A percentile compares a stretch with the other conserved stretches of the same genome.
phyloP scores from a whole-genome alignment of 2,797 vertebrate genomes.

The Falco cherrug region DNA sequence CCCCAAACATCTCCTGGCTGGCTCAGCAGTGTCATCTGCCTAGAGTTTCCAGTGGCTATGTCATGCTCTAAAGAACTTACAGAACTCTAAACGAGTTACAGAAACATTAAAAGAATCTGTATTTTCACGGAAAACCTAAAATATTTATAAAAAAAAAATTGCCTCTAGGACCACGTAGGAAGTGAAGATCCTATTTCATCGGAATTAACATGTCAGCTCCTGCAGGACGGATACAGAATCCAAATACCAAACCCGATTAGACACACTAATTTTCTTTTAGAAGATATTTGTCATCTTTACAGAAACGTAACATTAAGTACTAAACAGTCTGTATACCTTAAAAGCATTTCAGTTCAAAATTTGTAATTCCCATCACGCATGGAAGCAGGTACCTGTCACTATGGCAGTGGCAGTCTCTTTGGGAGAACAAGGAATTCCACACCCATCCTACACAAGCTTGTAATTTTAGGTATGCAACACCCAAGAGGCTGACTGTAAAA shows the following conservation, averaged over 20 bases:
- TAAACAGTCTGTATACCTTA: background rate
- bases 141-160: background rate
- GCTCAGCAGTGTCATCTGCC: background rate
- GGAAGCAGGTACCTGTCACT: background rate
- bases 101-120: background rate
- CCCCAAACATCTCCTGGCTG: background rate
- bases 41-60: background rate
- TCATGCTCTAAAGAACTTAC: background rate
- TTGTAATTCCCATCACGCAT: background rate
- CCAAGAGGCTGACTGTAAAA: background rate
- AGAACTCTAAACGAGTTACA: background rate
- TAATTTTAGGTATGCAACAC: background rate
- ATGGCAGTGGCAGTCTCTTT: background rate
- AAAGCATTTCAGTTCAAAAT: constrained; percentile 8
- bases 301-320: background rate
- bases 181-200: background rate
- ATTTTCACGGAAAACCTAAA: background rate
- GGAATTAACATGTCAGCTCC: background rate
- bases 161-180: background rate
- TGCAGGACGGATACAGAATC: background rate
- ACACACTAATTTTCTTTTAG: background rate
- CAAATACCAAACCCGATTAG: background rate
- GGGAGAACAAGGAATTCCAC: background rate
- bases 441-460: background rate
- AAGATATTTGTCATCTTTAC: constrained; percentile 3